Base-by-base conservation (phyloP, 2,888 invertebrate species). In the Glyphotaelius pellucidus region DNA sequence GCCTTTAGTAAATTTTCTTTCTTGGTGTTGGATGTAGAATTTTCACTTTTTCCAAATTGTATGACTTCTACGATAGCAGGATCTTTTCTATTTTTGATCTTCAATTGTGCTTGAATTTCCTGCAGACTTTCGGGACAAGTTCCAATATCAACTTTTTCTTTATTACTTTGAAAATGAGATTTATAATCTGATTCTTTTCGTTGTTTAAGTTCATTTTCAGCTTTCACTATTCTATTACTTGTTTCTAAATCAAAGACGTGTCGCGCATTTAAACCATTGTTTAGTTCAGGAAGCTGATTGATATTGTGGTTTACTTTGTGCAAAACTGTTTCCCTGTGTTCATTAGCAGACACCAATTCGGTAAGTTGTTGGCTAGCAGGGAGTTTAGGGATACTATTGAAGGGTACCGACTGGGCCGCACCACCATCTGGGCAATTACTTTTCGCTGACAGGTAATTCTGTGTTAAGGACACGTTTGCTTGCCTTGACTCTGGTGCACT, bases 271-370 rank as follows among this genome's bases (percentile, higher is more conserved):
- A 83, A 19, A 14, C 25, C 83, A 81, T 31, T 81, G 5, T 81
- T 81, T 81, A 14, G 9, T 31, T 81, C 81, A 83, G 35, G 32
- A 35, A 35, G 32, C 19, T 25, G 83, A 83, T 83, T 35, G 11
- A 32, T 38, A 25, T 83, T 38, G 35, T 87, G 52, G 30, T 87
- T 52, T 31, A 79, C 35, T 31, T 79, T 89, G 80, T 89, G 38
- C 15, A 79, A 30, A 35, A 89, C 88, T 32, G 88, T 89, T 79
- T 89, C 88, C 35, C 88, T 89, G 67, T 79, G 67, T 89, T 89
- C 79, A 89, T 89, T 89, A n/a, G 67, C 80, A 89, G 32, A 80
- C 31, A 79, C 30, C 25, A 79, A 32, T 31, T 52, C 25, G 30
- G 15, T 88, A 42, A 42, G 32, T 25, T 89, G 19, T 79, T 89